Evolutionary conservation across 1,140 invertebrate genomes (phyloP).

Genomic region (Leptopilina clavipes): DNA sequence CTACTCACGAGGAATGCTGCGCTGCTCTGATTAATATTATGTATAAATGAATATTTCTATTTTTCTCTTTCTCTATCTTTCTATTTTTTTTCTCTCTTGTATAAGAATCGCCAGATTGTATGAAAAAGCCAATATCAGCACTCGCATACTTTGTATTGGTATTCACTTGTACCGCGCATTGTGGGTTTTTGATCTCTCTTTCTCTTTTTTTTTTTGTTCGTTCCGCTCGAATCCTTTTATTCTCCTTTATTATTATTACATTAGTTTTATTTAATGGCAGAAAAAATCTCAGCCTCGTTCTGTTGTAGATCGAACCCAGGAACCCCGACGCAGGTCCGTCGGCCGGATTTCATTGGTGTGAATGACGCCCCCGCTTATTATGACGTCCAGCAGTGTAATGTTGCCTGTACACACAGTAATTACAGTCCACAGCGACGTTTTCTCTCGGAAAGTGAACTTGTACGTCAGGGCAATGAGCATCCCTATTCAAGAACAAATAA

Average conservation of each 20-base stretch:
- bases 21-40: slow-evolving; percentile 51
- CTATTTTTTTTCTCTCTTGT: slow-evolving; percentile 53
- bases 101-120: slow-evolving; percentile 70
- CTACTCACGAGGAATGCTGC: slow-evolving; percentile 53
- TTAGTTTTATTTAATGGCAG: neutral
- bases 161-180: slow-evolving; percentile 60
- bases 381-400: slow-evolving; percentile 65
- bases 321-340: slow-evolving; percentile 88
- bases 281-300: slow-evolving; percentile 32
- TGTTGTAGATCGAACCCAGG: slow-evolving; percentile 88
- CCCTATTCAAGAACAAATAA: slow-evolving; percentile 75
- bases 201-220: no score
- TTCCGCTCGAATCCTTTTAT: slow-evolving; percentile 4
- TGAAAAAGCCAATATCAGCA: slow-evolving; percentile 72
- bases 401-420: slow-evolving; percentile 62
- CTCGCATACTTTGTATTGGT: slow-evolving; percentile 63
- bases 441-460: slow-evolving; percentile 88
- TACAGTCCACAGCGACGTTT: slow-evolving; percentile 88
- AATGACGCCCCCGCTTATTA: slow-evolving; percentile 75
- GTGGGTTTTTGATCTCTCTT: slow-evolving; percentile 54
- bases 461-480: slow-evolving; percentile 79
- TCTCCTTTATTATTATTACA: neutral
- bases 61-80: slow-evolving; percentile 50
- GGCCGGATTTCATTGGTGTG: slow-evolving; percentile 90
- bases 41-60: slow-evolving; percentile 36